Conservation (phyloP, 2,113 vertebrate genomes). For the Parus major region DNA sequence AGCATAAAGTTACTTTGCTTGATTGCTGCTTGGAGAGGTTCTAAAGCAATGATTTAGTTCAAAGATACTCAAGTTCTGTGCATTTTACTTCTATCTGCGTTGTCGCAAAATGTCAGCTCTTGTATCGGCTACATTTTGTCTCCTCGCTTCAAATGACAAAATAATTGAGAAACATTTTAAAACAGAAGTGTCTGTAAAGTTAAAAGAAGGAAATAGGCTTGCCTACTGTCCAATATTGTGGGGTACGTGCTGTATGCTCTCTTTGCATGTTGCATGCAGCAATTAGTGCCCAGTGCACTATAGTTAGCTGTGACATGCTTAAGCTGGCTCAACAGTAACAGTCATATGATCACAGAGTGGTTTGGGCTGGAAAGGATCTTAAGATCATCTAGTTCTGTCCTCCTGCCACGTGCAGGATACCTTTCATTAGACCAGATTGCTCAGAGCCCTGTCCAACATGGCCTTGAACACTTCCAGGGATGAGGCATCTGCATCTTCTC, state of each 20-base stretch:
- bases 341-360: not conserved
- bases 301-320: not conserved
- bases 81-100: not conserved
- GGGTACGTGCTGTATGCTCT: rapidly evolving
- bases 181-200: not conserved
- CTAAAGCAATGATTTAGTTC: not conserved
- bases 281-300: not conserved
- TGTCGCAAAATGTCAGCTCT: not conserved
- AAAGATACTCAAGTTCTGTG: not conserved
- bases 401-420: not conserved
- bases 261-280: not conserved
- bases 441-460: not conserved
- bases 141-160: not conserved
- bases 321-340: not conserved
- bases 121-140: not conserved
- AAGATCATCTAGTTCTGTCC: not conserved
- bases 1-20: not conserved
- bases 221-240: rapidly evolving
- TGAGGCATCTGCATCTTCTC: not conserved
- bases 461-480: not conserved
- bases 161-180: not conserved
- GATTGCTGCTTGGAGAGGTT: not conserved
- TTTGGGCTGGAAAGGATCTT: not conserved
- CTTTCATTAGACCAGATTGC: not conserved
- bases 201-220: not conserved